phyloP scores from a whole-genome alignment of 1,140 invertebrate species.

The Battus philenor region DNA sequence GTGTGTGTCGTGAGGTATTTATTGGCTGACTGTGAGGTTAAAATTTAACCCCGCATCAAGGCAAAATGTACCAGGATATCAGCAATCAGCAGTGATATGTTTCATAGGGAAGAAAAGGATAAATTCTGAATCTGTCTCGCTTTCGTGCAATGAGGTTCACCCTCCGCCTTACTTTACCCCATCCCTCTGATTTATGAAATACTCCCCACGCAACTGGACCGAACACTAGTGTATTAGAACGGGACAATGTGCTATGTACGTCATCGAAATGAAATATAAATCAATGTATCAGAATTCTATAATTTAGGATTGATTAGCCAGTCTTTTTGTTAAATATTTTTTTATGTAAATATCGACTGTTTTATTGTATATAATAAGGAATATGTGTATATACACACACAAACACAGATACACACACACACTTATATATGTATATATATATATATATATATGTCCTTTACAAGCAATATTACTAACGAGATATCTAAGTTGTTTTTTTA shows the following conservation, averaged over 20 bases:
- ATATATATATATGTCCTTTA: too few relatives aligned
- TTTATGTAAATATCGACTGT: too few relatives aligned
- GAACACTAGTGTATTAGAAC: not conserved
- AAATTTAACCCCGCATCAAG: constrained; percentile 9
- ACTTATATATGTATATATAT: too few relatives aligned
- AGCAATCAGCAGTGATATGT: constrained; percentile 3
- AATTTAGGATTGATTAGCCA: too few relatives aligned
- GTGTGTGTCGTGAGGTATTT: too few relatives aligned
- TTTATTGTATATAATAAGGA: too few relatives aligned
- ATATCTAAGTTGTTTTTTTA: too few relatives aligned
- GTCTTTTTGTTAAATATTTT: too few relatives aligned
- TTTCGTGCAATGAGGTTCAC: constrained; percentile 1
- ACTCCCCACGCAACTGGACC: not conserved
- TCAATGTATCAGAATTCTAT: too few relatives aligned
- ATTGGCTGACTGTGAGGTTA: not conserved
- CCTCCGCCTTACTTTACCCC: constrained; percentile 9
- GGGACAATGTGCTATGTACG: constrained; percentile 3
- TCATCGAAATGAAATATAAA: constrained; percentile 6
- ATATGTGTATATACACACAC: too few relatives aligned
- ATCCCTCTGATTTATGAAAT: constrained; percentile 9
- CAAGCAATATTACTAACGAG: too few relatives aligned
- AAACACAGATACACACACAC: too few relatives aligned
- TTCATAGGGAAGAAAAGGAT: constrained; percentile 4
- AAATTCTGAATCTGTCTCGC: constrained; percentile 7
- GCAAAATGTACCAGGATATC: constrained; percentile 12